Evolutionary conservation across 1,140 invertebrate genomes (phyloP).

Genomic region (Zaprionus taronus): DNA sequence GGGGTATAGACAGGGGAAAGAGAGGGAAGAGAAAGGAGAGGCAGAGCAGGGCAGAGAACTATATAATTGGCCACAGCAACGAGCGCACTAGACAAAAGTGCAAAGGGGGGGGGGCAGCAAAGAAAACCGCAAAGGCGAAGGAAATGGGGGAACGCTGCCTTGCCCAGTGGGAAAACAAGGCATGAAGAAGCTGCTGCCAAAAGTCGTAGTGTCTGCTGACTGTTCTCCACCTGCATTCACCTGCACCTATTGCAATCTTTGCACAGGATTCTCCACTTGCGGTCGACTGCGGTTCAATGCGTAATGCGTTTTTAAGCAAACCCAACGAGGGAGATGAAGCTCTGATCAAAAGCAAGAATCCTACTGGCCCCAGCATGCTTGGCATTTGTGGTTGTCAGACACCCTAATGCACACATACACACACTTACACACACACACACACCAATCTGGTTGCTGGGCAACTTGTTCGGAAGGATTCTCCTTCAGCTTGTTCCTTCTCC

Average conservation of each 20-base stretch:
- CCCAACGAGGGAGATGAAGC: background rate
- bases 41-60: background rate
- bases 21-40: too few species aligned
- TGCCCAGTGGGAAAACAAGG: background rate
- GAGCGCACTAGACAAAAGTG: background rate
- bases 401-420: conserved; percentile 7
- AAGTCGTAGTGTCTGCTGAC: background rate
- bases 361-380: conserved; percentile 8
- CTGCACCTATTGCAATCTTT: background rate
- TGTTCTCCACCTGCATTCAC: background rate
- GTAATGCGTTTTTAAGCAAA: conserved; percentile 76
- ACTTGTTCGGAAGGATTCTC: background rate
- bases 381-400: conserved; percentile 33
- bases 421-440: background rate
- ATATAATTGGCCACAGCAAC: background rate
- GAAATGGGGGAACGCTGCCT: background rate
- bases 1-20: background rate
- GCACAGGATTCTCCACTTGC: conserved; percentile 62
- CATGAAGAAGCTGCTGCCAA: background rate
- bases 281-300: conserved; percentile 40
- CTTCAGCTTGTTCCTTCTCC: background rate
- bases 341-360: conserved; percentile 60
- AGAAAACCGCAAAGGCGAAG: background rate
- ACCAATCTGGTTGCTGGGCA: background rate
- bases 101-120: background rate